Conservation (phyloP, 2,888 invertebrate species). For the Hirtodrosophila alboralis region DNA sequence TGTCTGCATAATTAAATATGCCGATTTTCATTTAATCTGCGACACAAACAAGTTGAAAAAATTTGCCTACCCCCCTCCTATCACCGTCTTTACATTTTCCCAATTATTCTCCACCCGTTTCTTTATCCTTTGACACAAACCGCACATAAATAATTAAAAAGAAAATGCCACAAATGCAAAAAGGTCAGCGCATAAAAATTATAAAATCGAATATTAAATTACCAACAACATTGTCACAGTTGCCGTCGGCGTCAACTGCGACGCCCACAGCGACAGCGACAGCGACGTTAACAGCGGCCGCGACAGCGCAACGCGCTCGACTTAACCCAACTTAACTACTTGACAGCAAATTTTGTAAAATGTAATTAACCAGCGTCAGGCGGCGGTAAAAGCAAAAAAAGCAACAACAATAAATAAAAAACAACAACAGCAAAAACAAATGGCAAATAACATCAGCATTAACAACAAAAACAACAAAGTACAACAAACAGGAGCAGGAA, state of each 20-base stretch:
- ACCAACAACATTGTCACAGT: conserved; percentile 46
- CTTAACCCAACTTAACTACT: conserved; percentile 81
- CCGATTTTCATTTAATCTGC: conserved; percentile 78
- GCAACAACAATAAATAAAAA: conserved; percentile 22
- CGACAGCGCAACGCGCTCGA: conserved; percentile 63
- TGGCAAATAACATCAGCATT: conserved; percentile 53
- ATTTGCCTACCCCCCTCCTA: conserved; percentile 3
- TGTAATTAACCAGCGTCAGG: conserved; percentile 82
- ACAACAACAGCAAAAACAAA: conserved; percentile 11
- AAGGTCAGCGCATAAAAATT: conserved; percentile 79
- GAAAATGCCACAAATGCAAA: conserved; percentile 79
- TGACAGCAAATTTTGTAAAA: conserved; percentile 83
- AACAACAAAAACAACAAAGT: conserved; percentile 63
- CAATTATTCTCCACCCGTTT: neutral
- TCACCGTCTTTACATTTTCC: neutral
- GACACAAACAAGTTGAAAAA: conserved; percentile 9
- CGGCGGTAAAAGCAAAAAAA: conserved; percentile 46
- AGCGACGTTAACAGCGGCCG: conserved; percentile 5
- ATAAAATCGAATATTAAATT: conserved; percentile 81
- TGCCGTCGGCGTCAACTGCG: conserved; percentile 9
- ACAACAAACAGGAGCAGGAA: conserved; percentile 41
- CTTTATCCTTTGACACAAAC: conserved; percentile 28
- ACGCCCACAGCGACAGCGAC: conserved; percentile 4
- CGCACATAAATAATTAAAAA: conserved; percentile 78
- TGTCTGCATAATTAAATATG: conserved; percentile 76